phyloP scores from a whole-genome alignment of 2,797 vertebrate genomes.

The Cyclura pinguis region DNA sequence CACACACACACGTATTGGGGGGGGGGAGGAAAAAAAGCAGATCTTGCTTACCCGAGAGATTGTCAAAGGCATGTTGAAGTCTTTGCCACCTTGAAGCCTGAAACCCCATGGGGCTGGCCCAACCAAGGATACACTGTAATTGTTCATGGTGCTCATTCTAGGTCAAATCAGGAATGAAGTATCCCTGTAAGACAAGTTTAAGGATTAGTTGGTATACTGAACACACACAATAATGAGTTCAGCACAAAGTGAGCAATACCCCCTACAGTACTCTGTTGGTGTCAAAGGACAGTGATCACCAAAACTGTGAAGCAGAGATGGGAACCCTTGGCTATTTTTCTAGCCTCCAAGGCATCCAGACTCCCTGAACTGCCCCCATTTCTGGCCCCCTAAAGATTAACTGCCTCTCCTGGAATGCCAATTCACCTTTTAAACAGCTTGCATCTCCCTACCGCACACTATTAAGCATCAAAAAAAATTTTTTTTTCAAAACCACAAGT shows the following conservation, averaged over 20 bases:
- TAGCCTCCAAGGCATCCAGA: too few species aligned
- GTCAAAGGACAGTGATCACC: not conserved
- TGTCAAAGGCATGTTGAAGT: constrained; percentile 97
- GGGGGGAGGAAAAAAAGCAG: constrained; percentile 33
- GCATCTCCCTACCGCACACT: too few species aligned
- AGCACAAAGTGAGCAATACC: too few species aligned
- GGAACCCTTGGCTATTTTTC: too few species aligned
- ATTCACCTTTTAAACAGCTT: too few species aligned
- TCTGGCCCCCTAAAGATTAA: too few species aligned
- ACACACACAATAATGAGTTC: not conserved
- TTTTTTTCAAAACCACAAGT: too few species aligned
- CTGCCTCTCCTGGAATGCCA: too few species aligned
- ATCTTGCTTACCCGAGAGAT: constrained; percentile 91
- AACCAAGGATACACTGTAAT: constrained; percentile 90
- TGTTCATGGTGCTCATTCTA: constrained; percentile 87
- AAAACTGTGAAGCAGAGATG: not conserved
- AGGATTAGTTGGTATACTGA: constrained; percentile 51
- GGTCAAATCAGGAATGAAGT: constrained; percentile 62
- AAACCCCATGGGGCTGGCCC: constrained; percentile 98
- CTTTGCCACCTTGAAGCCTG: constrained; percentile 97
- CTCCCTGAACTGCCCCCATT: too few species aligned
- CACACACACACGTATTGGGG: too few species aligned
- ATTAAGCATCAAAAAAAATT: too few species aligned
- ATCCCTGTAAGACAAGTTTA: constrained; percentile 71
- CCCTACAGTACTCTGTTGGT: not conserved